Evolutionary conservation across 2,888 invertebrate genomes (phyloP).

Genomic region (Craniophora ligustri): DNA sequence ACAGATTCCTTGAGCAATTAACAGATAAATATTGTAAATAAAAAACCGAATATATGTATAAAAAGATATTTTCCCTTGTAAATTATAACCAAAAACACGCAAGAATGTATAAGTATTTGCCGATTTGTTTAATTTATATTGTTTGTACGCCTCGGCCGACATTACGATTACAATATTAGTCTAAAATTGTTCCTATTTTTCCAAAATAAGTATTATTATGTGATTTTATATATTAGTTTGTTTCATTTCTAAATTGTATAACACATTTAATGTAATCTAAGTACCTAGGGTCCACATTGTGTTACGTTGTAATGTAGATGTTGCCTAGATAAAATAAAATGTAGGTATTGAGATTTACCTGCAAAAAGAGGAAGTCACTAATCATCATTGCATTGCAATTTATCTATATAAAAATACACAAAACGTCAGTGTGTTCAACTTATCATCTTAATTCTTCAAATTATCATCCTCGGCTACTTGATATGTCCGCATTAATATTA

Average conservation of each 20-base stretch:
- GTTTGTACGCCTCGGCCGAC: constrained; percentile 46
- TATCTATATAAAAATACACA: background rate
- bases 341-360: constrained; percentile 25
- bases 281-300: constrained; percentile 75
- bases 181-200: constrained; percentile 48
- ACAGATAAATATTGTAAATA: constrained; percentile 39
- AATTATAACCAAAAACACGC: too few relatives aligned
- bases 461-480: background rate
- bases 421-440: background rate
- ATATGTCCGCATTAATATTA: too few relatives aligned
- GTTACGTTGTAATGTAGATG: constrained; percentile 63
- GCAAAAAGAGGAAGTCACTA: background rate
- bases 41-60: too few relatives aligned
- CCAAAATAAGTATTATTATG: constrained; percentile 41
- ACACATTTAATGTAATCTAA: constrained; percentile 59
- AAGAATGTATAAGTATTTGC: too few relatives aligned
- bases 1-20: constrained; percentile 20
- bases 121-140: too few relatives aligned
- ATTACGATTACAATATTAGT: constrained; percentile 27
- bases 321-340: constrained; percentile 63
- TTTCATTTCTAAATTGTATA: constrained; percentile 31
- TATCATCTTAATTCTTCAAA: background rate
- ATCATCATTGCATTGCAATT: constrained; percentile 15
- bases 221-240: constrained; percentile 36
- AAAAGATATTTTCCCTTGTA: too few relatives aligned